Evolutionary conservation across 2,888 invertebrate species (phyloP).

Genomic region (Eristalis pertinax): DNA sequence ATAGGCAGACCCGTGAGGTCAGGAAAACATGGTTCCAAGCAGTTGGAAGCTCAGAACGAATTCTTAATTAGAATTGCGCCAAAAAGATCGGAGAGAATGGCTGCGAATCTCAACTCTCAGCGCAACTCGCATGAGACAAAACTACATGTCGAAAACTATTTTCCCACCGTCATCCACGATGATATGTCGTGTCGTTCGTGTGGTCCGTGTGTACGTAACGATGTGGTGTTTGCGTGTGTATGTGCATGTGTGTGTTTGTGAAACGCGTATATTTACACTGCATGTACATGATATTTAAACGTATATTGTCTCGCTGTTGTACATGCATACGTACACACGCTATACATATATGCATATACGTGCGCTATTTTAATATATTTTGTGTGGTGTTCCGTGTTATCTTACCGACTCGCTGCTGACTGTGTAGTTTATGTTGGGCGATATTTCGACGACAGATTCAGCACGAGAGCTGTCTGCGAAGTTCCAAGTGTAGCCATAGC

Average conservation of each 20-base stretch:
- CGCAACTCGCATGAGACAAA: constrained; percentile 52
- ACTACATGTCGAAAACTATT: constrained; percentile 25
- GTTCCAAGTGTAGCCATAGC: constrained; percentile 82
- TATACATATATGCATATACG: constrained; percentile 66
- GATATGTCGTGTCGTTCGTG: constrained; percentile 16
- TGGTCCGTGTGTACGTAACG: constrained; percentile 38
- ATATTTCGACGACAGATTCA: constrained; percentile 81
- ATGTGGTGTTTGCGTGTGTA: constrained; percentile 6
- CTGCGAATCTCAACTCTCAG: constrained; percentile 32
- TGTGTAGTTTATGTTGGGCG: constrained; percentile 82
- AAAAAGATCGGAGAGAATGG: constrained; percentile 45
- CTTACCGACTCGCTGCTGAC: constrained; percentile 82
- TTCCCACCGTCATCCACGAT: constrained; percentile 55
- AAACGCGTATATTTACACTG: constrained; percentile 55
- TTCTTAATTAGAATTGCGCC: constrained; percentile 63
- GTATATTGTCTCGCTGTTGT: constrained; percentile 58
- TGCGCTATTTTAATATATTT: constrained; percentile 71
- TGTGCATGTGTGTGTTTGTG: constrained; percentile 30
- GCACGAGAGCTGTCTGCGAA: constrained; percentile 81
- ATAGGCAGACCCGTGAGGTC: background rate
- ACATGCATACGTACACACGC: constrained; percentile 74
- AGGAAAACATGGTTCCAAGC: background rate
- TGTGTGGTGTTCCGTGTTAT: constrained; percentile 70
- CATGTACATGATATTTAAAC: constrained; percentile 59
- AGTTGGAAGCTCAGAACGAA: background rate